These are phyloP conservation scores for Dryas iulia DNA, from an alignment of 1,140 invertebrate species.

Conservation along the genomic window DNA sequence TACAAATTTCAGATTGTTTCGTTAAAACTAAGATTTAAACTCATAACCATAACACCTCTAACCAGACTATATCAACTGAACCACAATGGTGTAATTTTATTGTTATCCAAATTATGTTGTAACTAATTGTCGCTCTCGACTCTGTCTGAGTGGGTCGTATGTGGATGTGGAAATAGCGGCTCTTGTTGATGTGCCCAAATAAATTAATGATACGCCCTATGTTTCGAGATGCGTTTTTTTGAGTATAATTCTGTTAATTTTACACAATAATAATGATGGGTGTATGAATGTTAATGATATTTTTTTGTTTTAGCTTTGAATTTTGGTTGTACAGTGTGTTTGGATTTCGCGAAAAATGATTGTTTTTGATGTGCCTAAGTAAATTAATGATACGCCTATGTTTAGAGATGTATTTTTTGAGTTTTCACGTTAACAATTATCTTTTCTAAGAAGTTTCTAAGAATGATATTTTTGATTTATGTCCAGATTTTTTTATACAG, in stretches of 20 bases:
- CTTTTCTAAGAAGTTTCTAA: too few species aligned
- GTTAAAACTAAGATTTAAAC: too few species aligned
- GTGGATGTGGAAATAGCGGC: not conserved
- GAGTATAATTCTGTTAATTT: not conserved
- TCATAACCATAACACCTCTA: too few species aligned
- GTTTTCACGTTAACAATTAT: too few species aligned
- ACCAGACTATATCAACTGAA: too few species aligned
- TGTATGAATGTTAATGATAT: too few species aligned
- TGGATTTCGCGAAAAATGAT: too few species aligned
- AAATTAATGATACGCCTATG: slow-evolving; percentile 1
- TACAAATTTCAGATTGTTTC: too few species aligned
- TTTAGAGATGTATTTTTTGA: not conserved
- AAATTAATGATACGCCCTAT: slow-evolving; percentile 1
- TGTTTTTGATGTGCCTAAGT: not conserved
- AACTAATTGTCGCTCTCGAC: slow-evolving; percentile 2
- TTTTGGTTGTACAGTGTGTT: too few species aligned
- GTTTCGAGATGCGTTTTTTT: not conserved
- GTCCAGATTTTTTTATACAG: too few species aligned
- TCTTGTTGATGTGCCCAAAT: not conserved
- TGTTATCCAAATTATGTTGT: not conserved
- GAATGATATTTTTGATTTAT: too few species aligned
- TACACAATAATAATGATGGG: not conserved
- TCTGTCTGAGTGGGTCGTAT: not conserved
- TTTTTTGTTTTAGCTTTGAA: too few species aligned
- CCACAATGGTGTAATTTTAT: not conserved